phyloP scores from a whole-genome alignment of 1,140 invertebrate species.

The Hylaeus anthracinus region DNA sequence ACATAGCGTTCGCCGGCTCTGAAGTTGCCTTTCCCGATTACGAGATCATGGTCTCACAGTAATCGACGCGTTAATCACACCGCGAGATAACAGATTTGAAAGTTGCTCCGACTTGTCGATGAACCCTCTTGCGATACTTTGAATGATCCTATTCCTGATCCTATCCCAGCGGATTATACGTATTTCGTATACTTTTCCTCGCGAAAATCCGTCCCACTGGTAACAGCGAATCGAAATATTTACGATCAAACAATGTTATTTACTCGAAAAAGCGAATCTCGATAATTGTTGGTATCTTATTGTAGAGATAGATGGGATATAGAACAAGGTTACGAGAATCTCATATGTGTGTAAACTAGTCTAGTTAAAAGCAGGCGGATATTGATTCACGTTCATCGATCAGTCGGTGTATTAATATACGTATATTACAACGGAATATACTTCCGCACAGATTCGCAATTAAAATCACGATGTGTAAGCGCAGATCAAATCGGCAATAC shows the following conservation, averaged over 20 bases:
- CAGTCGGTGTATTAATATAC: slow-evolving; percentile 9
- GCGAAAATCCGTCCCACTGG: too few relatives aligned
- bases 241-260: neutral
- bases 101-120: slow-evolving; percentile 33
- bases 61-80: neutral
- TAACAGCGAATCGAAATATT: neutral
- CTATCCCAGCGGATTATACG: too few relatives aligned
- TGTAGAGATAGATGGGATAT: neutral
- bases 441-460: slow-evolving; percentile 3
- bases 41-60: slow-evolving; percentile 84
- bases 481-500: slow-evolving; percentile 26
- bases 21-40: slow-evolving; percentile 88
- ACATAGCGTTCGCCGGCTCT: slow-evolving; percentile 87
- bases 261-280: slow-evolving; percentile 1
- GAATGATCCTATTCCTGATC: neutral
- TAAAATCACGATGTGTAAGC: slow-evolving; percentile 29
- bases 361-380: slow-evolving; percentile 20
- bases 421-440: slow-evolving; percentile 3
- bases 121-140: slow-evolving; percentile 16
- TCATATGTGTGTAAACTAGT: slow-evolving; percentile 59
- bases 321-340: slow-evolving; percentile 24
- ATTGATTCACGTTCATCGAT: slow-evolving; percentile 36
- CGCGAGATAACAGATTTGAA: neutral
- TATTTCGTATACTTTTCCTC: too few relatives aligned
- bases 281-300: slow-evolving; percentile 3